Conservation (phyloP, 1,140 invertebrate genomes). For the Drosophila fuyamai region DNA sequence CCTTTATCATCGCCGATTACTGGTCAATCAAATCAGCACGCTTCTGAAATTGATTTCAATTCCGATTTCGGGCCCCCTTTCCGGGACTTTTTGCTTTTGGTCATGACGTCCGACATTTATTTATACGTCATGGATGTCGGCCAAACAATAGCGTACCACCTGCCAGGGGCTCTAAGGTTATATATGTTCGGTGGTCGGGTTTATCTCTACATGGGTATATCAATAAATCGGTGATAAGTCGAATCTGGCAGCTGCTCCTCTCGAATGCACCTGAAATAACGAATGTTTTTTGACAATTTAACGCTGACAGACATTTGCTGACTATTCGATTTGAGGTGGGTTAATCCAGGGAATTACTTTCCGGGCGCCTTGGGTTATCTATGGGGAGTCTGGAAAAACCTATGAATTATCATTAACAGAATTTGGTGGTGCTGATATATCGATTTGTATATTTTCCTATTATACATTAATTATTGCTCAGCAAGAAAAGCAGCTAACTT, state of each 20-base stretch:
- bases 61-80: conserved; percentile 24
- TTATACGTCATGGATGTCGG: conserved; percentile 6
- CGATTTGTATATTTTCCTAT: no score
- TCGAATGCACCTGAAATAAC: conserved; percentile 19
- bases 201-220: conserved; percentile 39
- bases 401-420: no score
- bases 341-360: neutral
- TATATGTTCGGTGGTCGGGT: neutral
- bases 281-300: conserved; percentile 30
- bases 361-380: neutral
- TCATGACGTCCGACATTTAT: conserved; percentile 4
- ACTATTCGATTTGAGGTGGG: conserved; percentile 10
- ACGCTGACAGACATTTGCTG: conserved; percentile 26
- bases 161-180: conserved; percentile 5
- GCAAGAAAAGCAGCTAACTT: no score
- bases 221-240: conserved; percentile 40
- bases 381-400: no score
- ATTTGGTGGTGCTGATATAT: no score
- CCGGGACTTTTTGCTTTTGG: conserved; percentile 7
- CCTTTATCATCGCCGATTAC: conserved; percentile 37
- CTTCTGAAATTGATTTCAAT: conserved; percentile 28
- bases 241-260: conserved; percentile 12
- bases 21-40: conserved; percentile 37
- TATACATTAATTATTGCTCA: no score
- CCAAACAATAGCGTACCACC: conserved; percentile 56